Evolutionary conservation across 2,113 vertebrate genomes (phyloP).

Genomic region (Motacilla tschutschensis): DNA sequence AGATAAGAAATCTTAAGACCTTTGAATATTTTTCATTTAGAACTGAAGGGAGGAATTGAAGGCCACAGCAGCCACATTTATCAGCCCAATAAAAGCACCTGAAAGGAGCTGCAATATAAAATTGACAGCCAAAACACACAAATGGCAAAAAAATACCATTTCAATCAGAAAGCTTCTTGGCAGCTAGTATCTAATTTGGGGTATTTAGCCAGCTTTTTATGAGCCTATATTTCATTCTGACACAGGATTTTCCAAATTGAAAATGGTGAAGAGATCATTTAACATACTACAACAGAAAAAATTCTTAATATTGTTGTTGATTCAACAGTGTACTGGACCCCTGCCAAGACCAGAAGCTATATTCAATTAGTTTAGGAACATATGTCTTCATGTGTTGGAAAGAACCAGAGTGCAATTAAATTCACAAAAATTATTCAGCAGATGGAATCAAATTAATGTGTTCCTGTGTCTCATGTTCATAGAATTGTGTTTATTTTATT

Average conservation of each 20-base stretch:
- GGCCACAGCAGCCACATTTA: background rate
- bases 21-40: background rate
- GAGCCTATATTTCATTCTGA: background rate
- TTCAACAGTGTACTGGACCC: background rate
- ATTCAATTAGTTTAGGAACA: slow-evolving; percentile 33
- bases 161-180: background rate
- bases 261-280: background rate
- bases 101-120: background rate
- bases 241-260: background rate
- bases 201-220: background rate
- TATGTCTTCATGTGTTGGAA: background rate
- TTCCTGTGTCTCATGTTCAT: background rate
- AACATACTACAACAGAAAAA: background rate
- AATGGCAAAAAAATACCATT: background rate
- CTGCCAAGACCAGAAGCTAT: background rate
- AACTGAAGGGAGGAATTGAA: background rate
- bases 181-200: background rate
- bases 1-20: fast-evolving
- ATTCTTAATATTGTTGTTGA: background rate
- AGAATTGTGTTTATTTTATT: background rate
- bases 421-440: slow-evolving; percentile 13
- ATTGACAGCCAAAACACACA: background rate
- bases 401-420: background rate
- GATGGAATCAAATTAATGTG: background rate
- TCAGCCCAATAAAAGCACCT: background rate